Conservation (phyloP, 2,888 invertebrate species). For the Cosmia pyralina region DNA sequence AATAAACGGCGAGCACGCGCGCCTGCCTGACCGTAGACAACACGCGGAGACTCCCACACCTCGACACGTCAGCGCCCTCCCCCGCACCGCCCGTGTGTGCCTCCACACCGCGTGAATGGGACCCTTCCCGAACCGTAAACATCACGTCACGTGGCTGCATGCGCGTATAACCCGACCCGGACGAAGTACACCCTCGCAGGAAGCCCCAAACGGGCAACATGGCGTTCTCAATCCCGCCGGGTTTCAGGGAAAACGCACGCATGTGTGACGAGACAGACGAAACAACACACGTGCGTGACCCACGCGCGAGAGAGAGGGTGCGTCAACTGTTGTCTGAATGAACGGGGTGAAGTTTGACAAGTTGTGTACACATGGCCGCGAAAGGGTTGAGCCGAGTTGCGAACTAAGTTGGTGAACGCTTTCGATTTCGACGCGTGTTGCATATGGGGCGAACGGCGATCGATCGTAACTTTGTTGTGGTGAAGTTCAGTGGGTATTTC, state of each 20-base stretch:
- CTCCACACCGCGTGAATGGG: constrained; percentile 76
- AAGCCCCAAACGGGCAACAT: constrained; percentile 58
- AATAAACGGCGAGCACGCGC: constrained; percentile 86
- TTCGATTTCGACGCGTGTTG: constrained; percentile 87
- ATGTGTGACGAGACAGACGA: constrained; percentile 78
- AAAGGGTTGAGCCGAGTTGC: constrained; percentile 85
- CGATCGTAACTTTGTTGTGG: constrained; percentile 80
- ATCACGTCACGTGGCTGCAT: constrained; percentile 77
- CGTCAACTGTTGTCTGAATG: constrained; percentile 83
- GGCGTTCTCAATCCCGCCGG: constrained; percentile 68
- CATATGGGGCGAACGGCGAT: constrained; percentile 85
- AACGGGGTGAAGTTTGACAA: constrained; percentile 85
- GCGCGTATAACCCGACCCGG: constrained; percentile 74
- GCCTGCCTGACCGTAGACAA: constrained; percentile 88
- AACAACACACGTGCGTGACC: constrained; percentile 84
- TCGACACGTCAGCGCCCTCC: constrained; percentile 66
- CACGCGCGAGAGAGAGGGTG: constrained; percentile 80
- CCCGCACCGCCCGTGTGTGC: constrained; percentile 63
- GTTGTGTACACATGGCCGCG: constrained; percentile 83
- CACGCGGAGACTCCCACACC: constrained; percentile 82
- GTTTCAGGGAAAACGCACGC: constrained; percentile 77
- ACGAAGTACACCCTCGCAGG: constrained; percentile 51
- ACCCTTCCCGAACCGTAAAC: constrained; percentile 76
- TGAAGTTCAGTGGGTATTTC: constrained; percentile 74
- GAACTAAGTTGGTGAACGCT: constrained; percentile 82